phyloP scores from a whole-genome alignment of 2,888 invertebrate genomes.

The Rhamphomyia laevipes region DNA sequence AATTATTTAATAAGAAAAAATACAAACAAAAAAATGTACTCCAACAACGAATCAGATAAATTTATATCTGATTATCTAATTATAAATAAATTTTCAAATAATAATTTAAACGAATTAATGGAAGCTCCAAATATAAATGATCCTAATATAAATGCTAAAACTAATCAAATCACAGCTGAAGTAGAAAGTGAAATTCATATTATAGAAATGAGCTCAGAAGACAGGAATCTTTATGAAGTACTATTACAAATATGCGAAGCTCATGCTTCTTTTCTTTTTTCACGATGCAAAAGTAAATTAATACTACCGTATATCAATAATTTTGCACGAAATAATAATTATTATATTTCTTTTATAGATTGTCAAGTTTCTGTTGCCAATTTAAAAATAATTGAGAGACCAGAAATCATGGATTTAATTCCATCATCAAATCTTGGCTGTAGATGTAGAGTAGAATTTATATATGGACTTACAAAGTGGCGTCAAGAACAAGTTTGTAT shows the following conservation, averaged over 20 bases:
- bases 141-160: too few relatives aligned
- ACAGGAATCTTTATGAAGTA: neutral
- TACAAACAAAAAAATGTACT: too few relatives aligned
- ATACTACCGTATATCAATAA: too few relatives aligned
- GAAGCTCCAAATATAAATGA: too few relatives aligned
- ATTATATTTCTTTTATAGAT: neutral
- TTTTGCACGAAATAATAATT: neutral
- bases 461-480: neutral
- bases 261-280: neutral
- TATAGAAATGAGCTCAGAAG: neutral
- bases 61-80: too few relatives aligned
- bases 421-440: neutral
- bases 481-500: neutral
- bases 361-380: neutral
- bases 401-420: neutral
- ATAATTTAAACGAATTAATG: too few relatives aligned
- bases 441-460: neutral
- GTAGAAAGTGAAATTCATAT: neutral
- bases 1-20: too few relatives aligned
- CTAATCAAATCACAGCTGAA: too few relatives aligned
- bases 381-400: neutral
- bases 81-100: too few relatives aligned
- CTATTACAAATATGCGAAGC: neutral
- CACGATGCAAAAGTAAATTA: neutral
- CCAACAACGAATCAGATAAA: too few relatives aligned